These are phyloP conservation scores for Paradoxurus hermaphroditus DNA, from an alignment of 2,113 vertebrate species.

Conservation along the genomic window DNA sequence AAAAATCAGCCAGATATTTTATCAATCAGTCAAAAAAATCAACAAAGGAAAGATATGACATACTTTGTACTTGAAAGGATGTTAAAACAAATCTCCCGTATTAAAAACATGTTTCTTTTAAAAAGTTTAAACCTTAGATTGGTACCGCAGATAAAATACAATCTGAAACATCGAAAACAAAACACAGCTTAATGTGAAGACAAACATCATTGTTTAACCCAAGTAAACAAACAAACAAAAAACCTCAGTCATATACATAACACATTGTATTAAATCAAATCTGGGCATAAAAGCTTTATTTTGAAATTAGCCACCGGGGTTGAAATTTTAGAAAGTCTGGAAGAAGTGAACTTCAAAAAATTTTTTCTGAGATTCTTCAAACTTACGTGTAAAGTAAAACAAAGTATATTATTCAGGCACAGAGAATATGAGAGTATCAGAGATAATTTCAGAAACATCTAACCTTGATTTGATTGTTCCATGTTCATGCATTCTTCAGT, in stretches of 20 bases:
- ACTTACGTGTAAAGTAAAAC: neutral
- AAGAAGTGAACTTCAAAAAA: slow-evolving; percentile 14
- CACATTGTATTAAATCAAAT: neutral
- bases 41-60: neutral
- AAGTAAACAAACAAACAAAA: neutral
- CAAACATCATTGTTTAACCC: neutral
- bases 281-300: neutral
- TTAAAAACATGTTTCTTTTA: neutral
- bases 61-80: neutral
- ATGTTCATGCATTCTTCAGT: slow-evolving; percentile 85
- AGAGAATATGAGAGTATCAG: neutral
- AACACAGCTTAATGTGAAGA: slow-evolving; percentile 28
- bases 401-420: neutral
- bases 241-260: neutral
- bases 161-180: slow-evolving; percentile 32
- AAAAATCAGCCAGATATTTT: neutral
- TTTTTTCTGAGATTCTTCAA: neutral
- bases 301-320: neutral
- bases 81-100: slow-evolving; percentile 7
- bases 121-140: slow-evolving; percentile 8
- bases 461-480: slow-evolving; percentile 79
- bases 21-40: slow-evolving; percentile 1
- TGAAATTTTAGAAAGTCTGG: slow-evolving; percentile 21
- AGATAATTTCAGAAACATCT: slow-evolving; percentile 63
- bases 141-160: slow-evolving; percentile 1